Base-by-base conservation (phyloP, 2,113 vertebrate genomes). In the Pantherophis guttatus region DNA sequence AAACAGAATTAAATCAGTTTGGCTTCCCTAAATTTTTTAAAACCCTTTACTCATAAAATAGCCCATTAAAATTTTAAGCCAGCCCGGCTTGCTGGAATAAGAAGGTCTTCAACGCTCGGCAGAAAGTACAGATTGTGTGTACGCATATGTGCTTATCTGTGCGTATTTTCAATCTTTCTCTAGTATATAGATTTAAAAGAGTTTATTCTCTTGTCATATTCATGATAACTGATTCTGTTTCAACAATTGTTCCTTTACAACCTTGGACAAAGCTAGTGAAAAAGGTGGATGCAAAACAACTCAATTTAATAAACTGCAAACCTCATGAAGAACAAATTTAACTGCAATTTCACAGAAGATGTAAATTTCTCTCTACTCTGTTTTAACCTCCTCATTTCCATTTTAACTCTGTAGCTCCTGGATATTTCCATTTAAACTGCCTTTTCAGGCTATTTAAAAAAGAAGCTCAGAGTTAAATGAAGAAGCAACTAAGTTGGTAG, bases 281-380 rank as follows among this genome's bases (percentile, higher is more conserved):
- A 93, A 91, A 95, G 21, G 91, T 29, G 91, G 54, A 29, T 95
- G 92, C 26, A 86, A 96, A 95, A 53, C 94, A 88, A 94, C 92
- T 95, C 93, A 6, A 93, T 26, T 53, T 15, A 65, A 4, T 90
- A 87, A 92, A 95, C 52, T 2, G 23, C 59, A 94, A 93, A 94
- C 1, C 94, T 75, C 87, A 95, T 8, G 94, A 96, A 93, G 53
- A 75, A 3, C 92, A 93, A 90, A 57, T 95, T 95, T 90, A 90
- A n/a, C 87, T 50, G 3, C 92, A 95, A 94, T 96, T 95, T 96
- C 44, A 70, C 88, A 89, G 93, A 93, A 94, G 57, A 94, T 57
- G n/a, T 95, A 62, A 95, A 93, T 93, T 92, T 55, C 50, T 81
- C 29, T 89, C 94, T 95, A 9, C 13, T 90, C 1, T 92, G 5